These are phyloP conservation scores for Seriola aureovittata DNA, from an alignment of 2,113 vertebrate species.

Conservation along the genomic window DNA sequence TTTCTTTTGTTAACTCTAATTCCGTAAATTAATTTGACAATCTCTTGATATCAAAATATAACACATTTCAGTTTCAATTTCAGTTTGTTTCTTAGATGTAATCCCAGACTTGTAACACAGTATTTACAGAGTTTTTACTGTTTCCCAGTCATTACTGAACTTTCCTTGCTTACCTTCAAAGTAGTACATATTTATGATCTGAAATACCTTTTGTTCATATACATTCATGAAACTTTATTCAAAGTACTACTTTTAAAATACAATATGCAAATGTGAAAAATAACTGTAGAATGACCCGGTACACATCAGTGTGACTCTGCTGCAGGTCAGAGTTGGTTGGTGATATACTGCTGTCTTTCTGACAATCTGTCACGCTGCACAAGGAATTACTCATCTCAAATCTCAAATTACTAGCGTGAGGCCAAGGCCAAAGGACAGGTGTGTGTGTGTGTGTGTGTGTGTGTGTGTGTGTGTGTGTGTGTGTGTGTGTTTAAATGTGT, in stretches of 20 bases:
- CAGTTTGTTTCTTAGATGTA: not conserved
- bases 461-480: not conserved
- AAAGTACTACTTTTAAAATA: constrained; percentile 3
- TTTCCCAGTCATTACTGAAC: not conserved
- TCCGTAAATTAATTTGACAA: not conserved
- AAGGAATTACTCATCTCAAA: not conserved
- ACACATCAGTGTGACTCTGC: not conserved
- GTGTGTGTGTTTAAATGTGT: not conserved
- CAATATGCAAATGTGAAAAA: not conserved
- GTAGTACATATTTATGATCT: not conserved
- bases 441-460: constrained; percentile 8
- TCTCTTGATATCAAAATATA: not conserved
- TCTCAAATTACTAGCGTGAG: constrained; percentile 46
- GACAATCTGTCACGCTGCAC: not conserved
- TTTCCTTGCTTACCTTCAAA: not conserved
- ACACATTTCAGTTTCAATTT: not conserved
- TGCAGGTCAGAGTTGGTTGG: constrained; percentile 3
- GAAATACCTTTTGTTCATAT: not conserved
- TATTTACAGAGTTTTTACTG: not conserved
- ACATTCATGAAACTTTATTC: not conserved
- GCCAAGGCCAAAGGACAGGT: constrained; percentile 49
- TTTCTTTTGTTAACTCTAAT: not conserved
- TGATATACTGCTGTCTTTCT: constrained; percentile 17
- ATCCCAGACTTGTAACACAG: not conserved
- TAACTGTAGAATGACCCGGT: not conserved